Conservation (phyloP, 30 jellyfish, hydroid and myxozoan genomes). For the Cassiopea xamachana region DNA sequence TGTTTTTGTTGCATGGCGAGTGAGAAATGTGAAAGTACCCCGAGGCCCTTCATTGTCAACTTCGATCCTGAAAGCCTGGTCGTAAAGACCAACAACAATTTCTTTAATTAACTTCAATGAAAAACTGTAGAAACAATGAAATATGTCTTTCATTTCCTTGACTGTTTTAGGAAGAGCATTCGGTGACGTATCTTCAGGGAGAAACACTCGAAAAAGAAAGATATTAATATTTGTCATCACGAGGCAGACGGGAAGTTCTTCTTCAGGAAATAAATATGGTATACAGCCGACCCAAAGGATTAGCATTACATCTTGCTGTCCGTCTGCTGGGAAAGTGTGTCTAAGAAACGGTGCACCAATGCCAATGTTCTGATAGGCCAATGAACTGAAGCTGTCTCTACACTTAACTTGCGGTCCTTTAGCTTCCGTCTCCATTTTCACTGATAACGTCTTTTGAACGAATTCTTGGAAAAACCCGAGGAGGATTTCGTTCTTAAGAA, state of each 20-base stretch:
- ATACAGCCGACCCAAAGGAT: conserved; percentile 94
- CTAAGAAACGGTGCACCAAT: conserved; percentile 67
- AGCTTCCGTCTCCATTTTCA: conserved; percentile 28
- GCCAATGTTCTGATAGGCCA: conserved; percentile 74
- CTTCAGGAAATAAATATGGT: conserved; percentile 92
- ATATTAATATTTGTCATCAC: conserved; percentile 85
- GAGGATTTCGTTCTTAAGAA: conserved; percentile 71
- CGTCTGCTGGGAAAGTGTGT: conserved; percentile 47
- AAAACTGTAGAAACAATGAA: conserved; percentile 85
- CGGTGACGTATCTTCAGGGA: conserved; percentile 65
- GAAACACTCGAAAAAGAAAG: conserved; percentile 84
- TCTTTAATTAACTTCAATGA: conserved; percentile 75
- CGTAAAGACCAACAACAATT: conserved; percentile 90
- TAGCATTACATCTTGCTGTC: conserved; percentile 71
- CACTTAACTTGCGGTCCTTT: conserved; percentile 11
- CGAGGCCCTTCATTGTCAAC: conserved; percentile 94
- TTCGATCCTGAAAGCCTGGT: conserved; percentile 93
- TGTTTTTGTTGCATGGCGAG: conserved; percentile 92
- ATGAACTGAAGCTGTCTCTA: conserved; percentile 36
- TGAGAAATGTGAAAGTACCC: conserved; percentile 88
- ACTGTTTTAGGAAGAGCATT: conserved; percentile 66
- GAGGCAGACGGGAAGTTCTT: conserved; percentile 87
- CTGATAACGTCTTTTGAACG: conserved; percentile 64
- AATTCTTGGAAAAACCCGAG: conserved; percentile 83
- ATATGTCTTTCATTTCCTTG: conserved; percentile 68